Percentiles rank a stretch among this genome's conserved stretches.
Evolutionary conservation across 2,888 invertebrate species (phyloP).

Genomic region (Myopa tessellatipennis): DNA sequence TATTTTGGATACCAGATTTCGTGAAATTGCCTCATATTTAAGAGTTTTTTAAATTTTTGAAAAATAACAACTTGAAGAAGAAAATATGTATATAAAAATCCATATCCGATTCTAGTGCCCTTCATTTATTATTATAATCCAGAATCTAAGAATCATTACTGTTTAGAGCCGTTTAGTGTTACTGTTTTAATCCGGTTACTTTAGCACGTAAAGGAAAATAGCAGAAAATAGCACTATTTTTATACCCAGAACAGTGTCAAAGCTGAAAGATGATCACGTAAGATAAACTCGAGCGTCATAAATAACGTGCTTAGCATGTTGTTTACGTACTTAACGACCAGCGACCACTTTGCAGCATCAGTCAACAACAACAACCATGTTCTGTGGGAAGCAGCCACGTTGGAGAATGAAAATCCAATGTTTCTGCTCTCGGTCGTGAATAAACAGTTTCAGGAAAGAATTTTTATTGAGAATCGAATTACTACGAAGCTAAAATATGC

Average conservation of each 20-base stretch:
- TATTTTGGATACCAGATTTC: no score
- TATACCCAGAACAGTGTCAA: no score
- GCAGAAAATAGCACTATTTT: background rate
- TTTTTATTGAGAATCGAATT: conserved; percentile 5
- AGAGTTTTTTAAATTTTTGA: no score
- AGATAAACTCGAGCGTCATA: conserved; percentile 5
- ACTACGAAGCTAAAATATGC: background rate
- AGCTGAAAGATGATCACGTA: conserved; percentile 8
- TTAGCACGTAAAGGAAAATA: background rate
- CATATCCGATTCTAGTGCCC: no score
- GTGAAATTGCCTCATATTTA: no score
- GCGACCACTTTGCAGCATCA: background rate
- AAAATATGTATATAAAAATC: no score
- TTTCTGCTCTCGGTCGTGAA: conserved; percentile 3
- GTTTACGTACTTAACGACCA: conserved; percentile 16
- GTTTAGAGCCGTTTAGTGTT: background rate
- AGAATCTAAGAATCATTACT: no score
- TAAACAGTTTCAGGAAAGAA: conserved; percentile 19
- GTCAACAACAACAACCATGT: background rate
- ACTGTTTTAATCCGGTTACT: background rate
- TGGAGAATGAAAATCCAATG: background rate
- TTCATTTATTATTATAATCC: no score
- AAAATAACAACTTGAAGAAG: no score
- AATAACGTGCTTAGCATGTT: conserved; percentile 22
- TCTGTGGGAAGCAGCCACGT: background rate